Evolutionary conservation across 1,140 invertebrate species (phyloP).

Genomic region (Drosophila trapezifrons): DNA sequence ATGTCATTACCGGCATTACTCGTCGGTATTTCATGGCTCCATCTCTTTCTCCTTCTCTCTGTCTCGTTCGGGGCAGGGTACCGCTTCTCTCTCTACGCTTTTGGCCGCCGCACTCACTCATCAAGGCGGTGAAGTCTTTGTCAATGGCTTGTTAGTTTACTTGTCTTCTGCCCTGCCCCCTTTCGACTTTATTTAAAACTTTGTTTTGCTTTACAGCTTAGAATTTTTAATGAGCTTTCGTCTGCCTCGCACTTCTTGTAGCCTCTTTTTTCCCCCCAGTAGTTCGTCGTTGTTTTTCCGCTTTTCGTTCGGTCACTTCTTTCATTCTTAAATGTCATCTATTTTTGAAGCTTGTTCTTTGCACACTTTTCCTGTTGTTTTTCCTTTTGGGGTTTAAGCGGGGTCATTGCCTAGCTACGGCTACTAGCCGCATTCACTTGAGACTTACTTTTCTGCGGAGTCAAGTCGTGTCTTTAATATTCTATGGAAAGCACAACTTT

Average conservation of each 20-base stretch:
- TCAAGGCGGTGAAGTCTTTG: constrained; percentile 43
- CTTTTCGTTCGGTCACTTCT: constrained; percentile 54
- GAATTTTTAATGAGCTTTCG: constrained; percentile 82
- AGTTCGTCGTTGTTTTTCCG: constrained; percentile 41
- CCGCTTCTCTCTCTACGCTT: constrained; percentile 16
- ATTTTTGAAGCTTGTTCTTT: constrained; percentile 55
- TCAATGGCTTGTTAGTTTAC: constrained; percentile 79
- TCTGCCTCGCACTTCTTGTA: constrained; percentile 47
- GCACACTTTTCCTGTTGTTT: constrained; percentile 33
- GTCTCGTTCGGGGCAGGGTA: constrained; percentile 19
- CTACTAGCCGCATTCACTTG: constrained; percentile 34
- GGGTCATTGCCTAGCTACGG: constrained; percentile 68
- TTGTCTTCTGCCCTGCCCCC: constrained; percentile 39
- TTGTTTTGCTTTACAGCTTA: constrained; percentile 80
- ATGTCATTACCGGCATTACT: constrained; percentile 80
- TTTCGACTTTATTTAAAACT: constrained; percentile 77
- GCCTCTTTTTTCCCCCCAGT: constrained; percentile 16
- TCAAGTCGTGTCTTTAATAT: constrained; percentile 17
- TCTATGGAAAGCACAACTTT: constrained; percentile 15
- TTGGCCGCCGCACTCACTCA: constrained; percentile 39
- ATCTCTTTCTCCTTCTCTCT: neutral
- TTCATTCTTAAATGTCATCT: constrained; percentile 75
- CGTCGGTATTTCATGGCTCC: constrained; percentile 54
- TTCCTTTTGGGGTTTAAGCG: constrained; percentile 38
- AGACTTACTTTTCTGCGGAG: constrained; percentile 23